Evolutionary conservation across 2,888 invertebrate species (phyloP).

Genomic region (Cryptus viduatorius): DNA sequence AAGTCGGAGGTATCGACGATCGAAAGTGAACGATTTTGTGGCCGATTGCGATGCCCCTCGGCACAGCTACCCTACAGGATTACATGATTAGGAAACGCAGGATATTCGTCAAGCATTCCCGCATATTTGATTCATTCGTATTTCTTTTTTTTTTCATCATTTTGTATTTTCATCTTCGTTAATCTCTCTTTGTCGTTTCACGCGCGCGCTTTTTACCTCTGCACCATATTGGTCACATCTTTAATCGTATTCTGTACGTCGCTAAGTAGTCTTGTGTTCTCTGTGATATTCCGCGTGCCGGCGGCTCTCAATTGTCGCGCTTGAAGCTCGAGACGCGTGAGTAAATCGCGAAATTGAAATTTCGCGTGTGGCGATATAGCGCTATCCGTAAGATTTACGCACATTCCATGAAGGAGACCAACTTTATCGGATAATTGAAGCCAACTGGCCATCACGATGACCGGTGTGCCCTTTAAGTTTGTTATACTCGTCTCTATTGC

Average conservation of each 20-base stretch:
- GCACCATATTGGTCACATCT: slow-evolving; percentile 91
- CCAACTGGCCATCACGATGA: slow-evolving; percentile 90
- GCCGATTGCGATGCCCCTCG: not conserved
- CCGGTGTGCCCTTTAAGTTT: slow-evolving; percentile 87
- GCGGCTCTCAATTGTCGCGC: slow-evolving; percentile 90
- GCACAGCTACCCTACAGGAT: slow-evolving; percentile 49
- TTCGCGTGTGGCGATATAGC: slow-evolving; percentile 93
- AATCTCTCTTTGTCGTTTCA: slow-evolving; percentile 21
- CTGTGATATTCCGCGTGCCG: slow-evolving; percentile 89
- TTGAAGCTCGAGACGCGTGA: slow-evolving; percentile 90
- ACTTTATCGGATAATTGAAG: slow-evolving; percentile 93
- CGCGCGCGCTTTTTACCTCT: slow-evolving; percentile 85
- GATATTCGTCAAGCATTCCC: slow-evolving; percentile 37
- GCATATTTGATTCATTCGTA: slow-evolving; percentile 34
- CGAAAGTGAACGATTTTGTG: not conserved
- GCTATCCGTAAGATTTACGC: slow-evolving; percentile 93
- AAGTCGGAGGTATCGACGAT: not conserved
- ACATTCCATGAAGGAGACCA: slow-evolving; percentile 92
- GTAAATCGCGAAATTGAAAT: slow-evolving; percentile 93
- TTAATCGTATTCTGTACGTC: slow-evolving; percentile 91
- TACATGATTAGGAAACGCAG: slow-evolving; percentile 61
- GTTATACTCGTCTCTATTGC: slow-evolving; percentile 89
- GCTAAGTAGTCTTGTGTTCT: slow-evolving; percentile 89
- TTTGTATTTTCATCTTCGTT: not conserved
- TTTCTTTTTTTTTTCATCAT: slow-evolving; percentile 1